A percentile compares a stretch with the other conserved stretches of the same genome.
phyloP scores from a whole-genome alignment of 2,888 invertebrate genomes.

The Drosophila leonis region DNA sequence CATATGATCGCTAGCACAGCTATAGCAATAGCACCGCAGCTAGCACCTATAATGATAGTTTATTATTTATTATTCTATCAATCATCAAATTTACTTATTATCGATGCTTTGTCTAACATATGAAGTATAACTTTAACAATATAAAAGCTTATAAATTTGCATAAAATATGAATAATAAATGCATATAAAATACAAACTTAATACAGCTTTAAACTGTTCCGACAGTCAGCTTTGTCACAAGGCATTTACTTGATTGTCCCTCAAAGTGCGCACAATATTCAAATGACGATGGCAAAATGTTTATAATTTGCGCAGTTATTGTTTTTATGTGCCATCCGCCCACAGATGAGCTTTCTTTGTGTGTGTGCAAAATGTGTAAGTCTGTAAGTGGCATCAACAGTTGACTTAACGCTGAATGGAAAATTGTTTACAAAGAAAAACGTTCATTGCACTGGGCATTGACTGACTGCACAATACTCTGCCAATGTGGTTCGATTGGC shows the following conservation, averaged over 20 bases:
- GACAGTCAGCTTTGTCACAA: neutral
- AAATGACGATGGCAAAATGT: slow-evolving; percentile 18
- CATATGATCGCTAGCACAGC: too few species aligned
- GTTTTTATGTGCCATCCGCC: neutral
- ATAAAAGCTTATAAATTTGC: too few species aligned
- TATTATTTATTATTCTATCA: too few species aligned
- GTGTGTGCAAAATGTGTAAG: slow-evolving; percentile 5
- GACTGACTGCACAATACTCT: neutral
- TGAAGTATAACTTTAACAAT: too few species aligned
- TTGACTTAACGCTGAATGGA: slow-evolving; percentile 3
- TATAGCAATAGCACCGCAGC: too few species aligned
- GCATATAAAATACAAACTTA: neutral
- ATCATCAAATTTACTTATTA: too few species aligned
- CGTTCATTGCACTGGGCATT: neutral
- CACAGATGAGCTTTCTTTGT: slow-evolving; percentile 3
- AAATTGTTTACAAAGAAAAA: neutral
- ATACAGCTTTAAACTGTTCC: neutral
- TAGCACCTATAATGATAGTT: too few species aligned
- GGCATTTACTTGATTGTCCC: accelerated
- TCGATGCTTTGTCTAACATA: too few species aligned
- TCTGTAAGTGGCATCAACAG: slow-evolving; percentile 32
- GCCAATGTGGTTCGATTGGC: neutral
- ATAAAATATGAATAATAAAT: too few species aligned
- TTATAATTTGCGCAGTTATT: slow-evolving; percentile 19
- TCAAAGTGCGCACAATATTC: neutral